Percentiles rank a stretch among this genome's conserved stretches.
Conservation (phyloP, 2,888 invertebrate species). For the Cacoxenus indagator region DNA sequence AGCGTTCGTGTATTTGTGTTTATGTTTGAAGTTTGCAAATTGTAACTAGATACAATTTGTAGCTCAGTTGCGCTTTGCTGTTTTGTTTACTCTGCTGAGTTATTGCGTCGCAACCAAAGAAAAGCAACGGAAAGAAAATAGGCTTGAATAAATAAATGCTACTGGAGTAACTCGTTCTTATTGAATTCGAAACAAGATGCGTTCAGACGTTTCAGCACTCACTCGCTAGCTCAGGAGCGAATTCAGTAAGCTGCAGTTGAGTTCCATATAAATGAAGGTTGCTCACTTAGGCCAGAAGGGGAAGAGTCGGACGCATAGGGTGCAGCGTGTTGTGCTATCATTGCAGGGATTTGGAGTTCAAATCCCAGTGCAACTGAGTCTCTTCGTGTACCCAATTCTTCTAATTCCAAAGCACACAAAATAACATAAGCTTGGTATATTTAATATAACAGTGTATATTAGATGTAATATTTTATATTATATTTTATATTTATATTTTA, state of each 20-base stretch:
- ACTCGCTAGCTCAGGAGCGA: background rate
- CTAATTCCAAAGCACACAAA: too few relatives aligned
- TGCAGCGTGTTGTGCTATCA: too few relatives aligned
- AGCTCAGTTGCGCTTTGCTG: constrained; percentile 54
- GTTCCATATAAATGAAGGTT: too few relatives aligned
- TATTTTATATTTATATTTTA: too few relatives aligned
- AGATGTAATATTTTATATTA: too few relatives aligned
- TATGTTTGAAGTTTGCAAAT: constrained; percentile 62
- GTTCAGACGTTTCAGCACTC: background rate
- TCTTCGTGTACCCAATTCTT: too few relatives aligned
- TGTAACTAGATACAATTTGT: constrained; percentile 63
- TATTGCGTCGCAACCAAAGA: constrained; percentile 40
- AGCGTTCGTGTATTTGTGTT: background rate
- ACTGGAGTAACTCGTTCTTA: constrained; percentile 34
- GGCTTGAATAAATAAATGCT: constrained; percentile 56
- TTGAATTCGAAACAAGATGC: background rate
- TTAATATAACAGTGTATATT: too few relatives aligned
- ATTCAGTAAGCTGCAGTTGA: background rate
- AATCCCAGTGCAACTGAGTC: too few relatives aligned
- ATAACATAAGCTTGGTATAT: too few relatives aligned
- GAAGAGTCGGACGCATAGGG: too few relatives aligned
- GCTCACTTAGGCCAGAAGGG: too few relatives aligned
- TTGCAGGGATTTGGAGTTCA: too few relatives aligned
- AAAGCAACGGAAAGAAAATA: constrained; percentile 40
- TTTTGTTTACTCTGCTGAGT: constrained; percentile 51